Base-by-base conservation (phyloP, 2,888 invertebrate species). In the Ephialtes manifestator region DNA sequence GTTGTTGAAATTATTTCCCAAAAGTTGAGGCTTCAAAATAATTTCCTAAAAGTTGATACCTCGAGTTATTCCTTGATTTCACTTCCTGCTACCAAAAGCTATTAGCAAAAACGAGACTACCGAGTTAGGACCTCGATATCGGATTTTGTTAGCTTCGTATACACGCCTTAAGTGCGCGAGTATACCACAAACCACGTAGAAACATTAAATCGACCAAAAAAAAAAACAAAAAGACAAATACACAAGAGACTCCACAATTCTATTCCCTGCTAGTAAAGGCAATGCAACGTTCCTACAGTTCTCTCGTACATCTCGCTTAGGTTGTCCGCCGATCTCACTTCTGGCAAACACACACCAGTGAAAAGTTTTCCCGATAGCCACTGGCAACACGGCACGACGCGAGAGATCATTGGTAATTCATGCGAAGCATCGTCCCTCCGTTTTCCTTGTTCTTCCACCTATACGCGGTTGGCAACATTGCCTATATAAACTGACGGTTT, bases 371-470 rank as follows among this genome's bases (percentile, higher is more conserved):
- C 81, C 86, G 81, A 84, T 86, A 86, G 80, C 63, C 39, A 18
- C 48, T 43, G 67, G 53, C 53, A 71, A 71, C 39, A 60, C 65
- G 46, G 48, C 71, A 79, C 79, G 76, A 83, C 74, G 79, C 79
- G 75, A 68, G 63, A 80, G 75, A 89, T 90, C 91, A 92, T 92
- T 90, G 88, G 89, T 91, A 92, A 92, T 92, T 92, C 91, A 92
- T 91, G 88, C 89, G 82, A 84, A 85, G 83, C 88, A 87, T 80
- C 83, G 81, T 83, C 87, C 85, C 86, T 67, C 58, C 58, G 65
- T 70, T 72, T 20, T 63, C 80, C 72, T 53, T 58, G 31, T 18
- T 76, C 35, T 53, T 35, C 53, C 24, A n/a, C 35, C 43, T 53
- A 24, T 53, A 31, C 60, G 48, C 35, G 18, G 35, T 74, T 43